Base-by-base conservation (phyloP, 2,797 vertebrate species). In the Acipenser ruthenus region DNA sequence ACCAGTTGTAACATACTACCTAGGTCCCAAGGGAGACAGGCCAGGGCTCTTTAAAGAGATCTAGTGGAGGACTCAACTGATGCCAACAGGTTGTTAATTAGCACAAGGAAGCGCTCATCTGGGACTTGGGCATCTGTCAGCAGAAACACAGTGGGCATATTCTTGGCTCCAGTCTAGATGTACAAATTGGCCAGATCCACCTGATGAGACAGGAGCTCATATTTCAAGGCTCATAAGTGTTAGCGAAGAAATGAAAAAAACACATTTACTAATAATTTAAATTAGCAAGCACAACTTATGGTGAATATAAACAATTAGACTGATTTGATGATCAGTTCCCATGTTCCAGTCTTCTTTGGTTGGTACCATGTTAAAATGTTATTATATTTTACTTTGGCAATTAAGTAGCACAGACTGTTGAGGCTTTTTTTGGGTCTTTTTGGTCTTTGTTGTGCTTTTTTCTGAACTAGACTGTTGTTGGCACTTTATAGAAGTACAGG, bases 71-170 rank as follows among this genome's bases (percentile, higher is more conserved):
- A 69, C 76, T 89, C 76, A 96, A 91, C 92, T 90, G 94, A 92
- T 70, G 90, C 90, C 81, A 98, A 82, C 79, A 94, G 88, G 86
- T 93, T 90, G 83, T 95, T 95, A 84, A 95, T 92, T 85, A 94
- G 83, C 79, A 95, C 82, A 18, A 95, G 87, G 78, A 94, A 94
- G 70, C 61, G 68, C 74, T 97, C 96, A 80, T 95, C 89, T 71
- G 90, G 87, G 88, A 98, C 93, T 67, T 94, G 92, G 79, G 92
- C 90, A 77, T 96, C 96, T 84, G 93, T 96, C 83, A 97, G 82
- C 69, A 97, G 89, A 77, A 97, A 84, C 80, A 86, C 88, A 11
- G 84, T 84, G 73, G 89, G 90, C 75, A 93, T 85, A 85, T 93
- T 95, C 87, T 94, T 94, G 81, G 93, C 88, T 74, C 91, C 88